phyloP scores from a whole-genome alignment of 1,140 invertebrate species.

The Drosophila varians region DNA sequence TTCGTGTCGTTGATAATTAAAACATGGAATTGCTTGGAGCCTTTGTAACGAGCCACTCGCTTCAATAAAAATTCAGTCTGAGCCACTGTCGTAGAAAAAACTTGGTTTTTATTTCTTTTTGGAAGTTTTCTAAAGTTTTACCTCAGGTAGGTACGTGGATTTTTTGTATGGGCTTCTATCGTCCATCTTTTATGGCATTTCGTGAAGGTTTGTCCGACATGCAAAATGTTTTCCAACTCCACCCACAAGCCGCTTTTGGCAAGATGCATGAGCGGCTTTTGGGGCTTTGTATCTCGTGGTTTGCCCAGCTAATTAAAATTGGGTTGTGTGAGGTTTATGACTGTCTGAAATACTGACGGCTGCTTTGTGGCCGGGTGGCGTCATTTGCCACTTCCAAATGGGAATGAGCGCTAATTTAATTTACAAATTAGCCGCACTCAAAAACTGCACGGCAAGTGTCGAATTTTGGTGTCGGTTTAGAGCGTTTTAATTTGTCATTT shows the following conservation, averaged over 20 bases:
- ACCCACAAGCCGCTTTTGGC: constrained; percentile 7
- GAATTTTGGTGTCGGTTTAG: constrained; percentile 25
- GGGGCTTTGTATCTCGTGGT: constrained; percentile 17
- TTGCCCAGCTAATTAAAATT: constrained; percentile 58
- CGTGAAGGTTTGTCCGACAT: constrained; percentile 44
- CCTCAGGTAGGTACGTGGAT: constrained; percentile 31
- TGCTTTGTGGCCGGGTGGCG: constrained; percentile 59
- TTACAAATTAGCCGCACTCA: constrained; percentile 67
- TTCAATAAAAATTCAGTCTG: not conserved
- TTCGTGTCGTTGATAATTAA: constrained; percentile 64
- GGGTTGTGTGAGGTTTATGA: constrained; percentile 43
- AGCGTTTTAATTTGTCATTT: constrained; percentile 40
- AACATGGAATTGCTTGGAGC: constrained; percentile 31
- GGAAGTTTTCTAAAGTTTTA: constrained; percentile 13
- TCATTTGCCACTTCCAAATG: constrained; percentile 55
- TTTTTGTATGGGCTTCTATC: constrained; percentile 42
- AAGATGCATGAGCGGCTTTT: constrained; percentile 30
- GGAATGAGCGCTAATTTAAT: constrained; percentile 75
- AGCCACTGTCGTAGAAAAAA: not conserved
- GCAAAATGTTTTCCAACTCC: constrained; percentile 44
- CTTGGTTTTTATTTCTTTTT: not conserved
- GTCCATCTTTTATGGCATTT: constrained; percentile 39
- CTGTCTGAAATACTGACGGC: constrained; percentile 45
- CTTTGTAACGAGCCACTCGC: not conserved
- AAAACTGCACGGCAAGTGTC: constrained; percentile 41